Percentiles rank a stretch among this genome's conserved stretches.
Conservation (phyloP, 1,140 invertebrate genomes). For the Atopsyche davidsoni region DNA sequence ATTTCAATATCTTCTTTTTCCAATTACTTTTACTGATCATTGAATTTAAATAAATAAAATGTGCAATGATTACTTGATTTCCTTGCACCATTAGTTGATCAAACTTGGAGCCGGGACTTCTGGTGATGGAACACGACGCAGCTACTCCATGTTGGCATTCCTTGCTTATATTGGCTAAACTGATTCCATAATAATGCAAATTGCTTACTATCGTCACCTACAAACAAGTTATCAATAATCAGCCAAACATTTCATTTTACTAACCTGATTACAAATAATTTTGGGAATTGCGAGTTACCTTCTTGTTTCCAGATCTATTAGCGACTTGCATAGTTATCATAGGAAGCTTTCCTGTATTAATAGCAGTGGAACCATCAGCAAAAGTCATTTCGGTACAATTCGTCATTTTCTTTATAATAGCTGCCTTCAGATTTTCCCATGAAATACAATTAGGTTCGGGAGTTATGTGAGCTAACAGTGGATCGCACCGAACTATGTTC, state of each 20-base stretch:
- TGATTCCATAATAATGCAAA: constrained; percentile 78
- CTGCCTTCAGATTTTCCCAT: constrained; percentile 69
- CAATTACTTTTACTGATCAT: constrained; percentile 1
- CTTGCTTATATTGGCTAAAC: constrained; percentile 70
- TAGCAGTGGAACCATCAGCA: constrained; percentile 50
- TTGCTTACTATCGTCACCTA: constrained; percentile 84
- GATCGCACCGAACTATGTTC: constrained; percentile 51
- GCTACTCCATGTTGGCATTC: constrained; percentile 78
- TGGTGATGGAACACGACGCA: constrained; percentile 77
- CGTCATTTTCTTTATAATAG: constrained; percentile 68
- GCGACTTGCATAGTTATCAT: constrained; percentile 73
- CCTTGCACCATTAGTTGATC: constrained; percentile 84
- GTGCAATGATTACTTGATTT: constrained; percentile 63
- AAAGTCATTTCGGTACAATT: constrained; percentile 64
- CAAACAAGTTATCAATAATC: constrained; percentile 5
- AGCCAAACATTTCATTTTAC: not conserved
- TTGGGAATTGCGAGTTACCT: constrained; percentile 50
- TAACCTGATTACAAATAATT: not conserved
- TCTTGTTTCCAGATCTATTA: constrained; percentile 81
- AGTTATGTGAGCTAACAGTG: constrained; percentile 32
- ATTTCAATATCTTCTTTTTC: not conserved
- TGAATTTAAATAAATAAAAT: not conserved
- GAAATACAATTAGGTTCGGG: constrained; percentile 44
- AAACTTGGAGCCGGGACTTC: constrained; percentile 64
- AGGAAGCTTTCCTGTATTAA: constrained; percentile 69